A percentile compares a stretch with the other conserved stretches of the same genome.
Evolutionary conservation across 2,797 vertebrate species (phyloP).

Genomic region (Bovichtus variegatus): DNA sequence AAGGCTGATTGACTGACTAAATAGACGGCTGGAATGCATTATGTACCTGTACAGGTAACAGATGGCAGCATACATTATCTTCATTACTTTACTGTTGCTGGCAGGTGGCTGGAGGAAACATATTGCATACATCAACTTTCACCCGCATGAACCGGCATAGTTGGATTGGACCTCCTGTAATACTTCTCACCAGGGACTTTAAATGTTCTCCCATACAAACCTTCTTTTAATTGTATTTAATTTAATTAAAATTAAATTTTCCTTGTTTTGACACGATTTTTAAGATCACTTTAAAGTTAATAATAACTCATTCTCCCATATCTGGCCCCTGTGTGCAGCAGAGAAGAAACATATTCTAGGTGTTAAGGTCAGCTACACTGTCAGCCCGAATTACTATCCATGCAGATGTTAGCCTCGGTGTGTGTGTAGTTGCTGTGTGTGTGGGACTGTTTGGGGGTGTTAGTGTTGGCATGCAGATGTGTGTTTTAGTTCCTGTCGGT

Average conservation of each 20-base stretch:
- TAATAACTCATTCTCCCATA: no score
- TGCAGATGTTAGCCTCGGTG: constrained; percentile 11
- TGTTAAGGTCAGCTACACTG: constrained; percentile 26
- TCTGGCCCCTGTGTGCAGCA: background rate
- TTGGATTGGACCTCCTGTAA: constrained; percentile 18
- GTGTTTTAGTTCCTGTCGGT: background rate
- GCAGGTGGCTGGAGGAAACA: constrained; percentile 52
- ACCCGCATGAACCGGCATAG: constrained; percentile 20
- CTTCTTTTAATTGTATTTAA: no score
- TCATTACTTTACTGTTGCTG: constrained; percentile 51
- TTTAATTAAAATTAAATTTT: no score
- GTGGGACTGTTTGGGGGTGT: background rate
- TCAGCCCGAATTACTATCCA: constrained; percentile 26
- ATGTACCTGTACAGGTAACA: constrained; percentile 67
- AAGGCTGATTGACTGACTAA: constrained; percentile 58
- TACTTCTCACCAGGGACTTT: no score
- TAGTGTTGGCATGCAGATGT: background rate
- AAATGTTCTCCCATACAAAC: no score
- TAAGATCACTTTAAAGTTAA: no score
- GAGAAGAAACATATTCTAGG: constrained; percentile 14
- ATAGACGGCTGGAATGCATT: constrained; percentile 59
- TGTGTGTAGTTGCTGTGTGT: background rate
- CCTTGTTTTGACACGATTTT: no score
- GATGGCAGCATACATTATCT: constrained; percentile 69
- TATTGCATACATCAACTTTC: constrained; percentile 54